Base-by-base conservation (phyloP, 2,797 vertebrate species). In the Melanotaenia pygmaea region DNA sequence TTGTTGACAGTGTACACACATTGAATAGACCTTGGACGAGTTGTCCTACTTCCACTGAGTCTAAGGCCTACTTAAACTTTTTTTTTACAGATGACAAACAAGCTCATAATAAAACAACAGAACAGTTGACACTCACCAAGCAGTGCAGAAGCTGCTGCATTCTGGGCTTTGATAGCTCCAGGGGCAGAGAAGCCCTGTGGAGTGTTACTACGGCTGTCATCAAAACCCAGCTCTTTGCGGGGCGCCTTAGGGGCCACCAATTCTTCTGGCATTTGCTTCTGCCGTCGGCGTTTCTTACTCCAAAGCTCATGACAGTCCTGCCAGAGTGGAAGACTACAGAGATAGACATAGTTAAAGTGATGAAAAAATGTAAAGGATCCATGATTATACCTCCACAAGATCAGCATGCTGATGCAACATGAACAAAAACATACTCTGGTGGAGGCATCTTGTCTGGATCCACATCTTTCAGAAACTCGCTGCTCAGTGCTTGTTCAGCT, bases 291-390 rank as follows among this genome's bases (percentile, higher is more conserved):
- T 45, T 99, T 99, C 94, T 99, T 99, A 91, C 98, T 99, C 98
- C 98, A 99, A 74, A 99, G 91, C 86, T 99, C 98, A 57, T 99
- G 98, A 85, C 98, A 99, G 92, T 99, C 98, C 92, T 99, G 98
- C 98, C 98, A 99, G 79, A 98, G 94, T 59, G 98, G 98, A 83
- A 99, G 97, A 83, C 98, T 99, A 80, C 0, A 64, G 35, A 63
- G 34, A 75, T 0, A 2, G 51, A 61, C 34, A 62, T 3, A 5
- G 59, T 59, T 26, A 56, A 28, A 11, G 13, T 0, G 13, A 30
- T 28, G 35, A 66, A 22, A 57, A 30, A 65, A 47, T 8, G 18
- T 58, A 3, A 28, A 12, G 4, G 20, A 20, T 22, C 20, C 1
- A 6, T 4, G 40, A 5, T 14, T 24, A 26, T 1, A 47, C 16